Evolutionary conservation across 2,888 invertebrate species (phyloP), one percentile per base, ranked within the genome.

Genomic region (Leucophora obtusa): DNA sequence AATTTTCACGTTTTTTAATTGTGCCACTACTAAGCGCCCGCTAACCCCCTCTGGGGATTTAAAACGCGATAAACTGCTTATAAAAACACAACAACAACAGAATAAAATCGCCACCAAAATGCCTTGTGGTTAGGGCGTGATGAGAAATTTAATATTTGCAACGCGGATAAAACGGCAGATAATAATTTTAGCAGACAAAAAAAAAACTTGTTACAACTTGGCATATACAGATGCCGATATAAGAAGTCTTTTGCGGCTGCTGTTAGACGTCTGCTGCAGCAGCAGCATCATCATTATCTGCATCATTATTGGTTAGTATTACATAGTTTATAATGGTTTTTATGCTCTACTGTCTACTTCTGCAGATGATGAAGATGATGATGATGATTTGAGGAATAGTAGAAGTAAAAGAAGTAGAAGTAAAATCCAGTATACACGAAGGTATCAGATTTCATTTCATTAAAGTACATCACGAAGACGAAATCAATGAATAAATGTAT

Each of bases 381-480:
- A 10, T 59, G 54, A 72, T 58, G 50, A 62, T 73, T 33, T 56
- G 72, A n/a, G 14, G 24, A 7, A 1, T 24, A 10, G 47, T 62
- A 24, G 24, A 24, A 47, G 14, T n/a, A 14, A n/a, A 47, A 47
- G 18, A 62, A 56, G 35, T 35, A 38, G 18, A 66, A 58, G 51
- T 54, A 51, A 73, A 81, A 87, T 87, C 86, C 86, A 82, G 83
- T 79, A 75, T 76, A 72, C 76, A 82, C 73, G 82, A 82, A 79
- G 84, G 84, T 89, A 89, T 89, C 88, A 89, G 89, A 89, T 89
- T 89, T 90, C 90, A 89, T 90, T 89, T 90, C 89, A 89, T 89
- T 89, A 89, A 90, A 89, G 87, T 90, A 87, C 89, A 89, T 89
- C 89, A 90, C 89, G 90, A 90, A 84, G 79, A 89, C 87, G 90